Evolutionary conservation across 2,888 invertebrate species (phyloP), one percentile per base, ranked within the genome.

Genomic region (Gryllus longicercus): DNA sequence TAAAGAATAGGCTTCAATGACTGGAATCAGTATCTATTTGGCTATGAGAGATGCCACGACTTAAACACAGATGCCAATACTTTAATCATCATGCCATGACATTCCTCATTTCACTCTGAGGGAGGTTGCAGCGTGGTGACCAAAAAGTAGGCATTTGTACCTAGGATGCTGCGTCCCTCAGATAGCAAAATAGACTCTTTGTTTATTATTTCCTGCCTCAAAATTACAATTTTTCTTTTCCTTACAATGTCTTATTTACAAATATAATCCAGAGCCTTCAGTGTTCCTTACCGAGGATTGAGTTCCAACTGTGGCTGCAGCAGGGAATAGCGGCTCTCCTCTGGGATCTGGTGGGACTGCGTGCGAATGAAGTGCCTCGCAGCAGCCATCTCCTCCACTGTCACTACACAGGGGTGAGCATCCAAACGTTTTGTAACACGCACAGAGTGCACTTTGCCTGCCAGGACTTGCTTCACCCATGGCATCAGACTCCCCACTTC

Each of bases 321-420:
- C 81, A 98, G 87, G 1, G 94, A 93, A 85, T 93, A 96, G 85
- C 96, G 91, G 86, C 94, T 93, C 84, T 96, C 96, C 84, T 97
- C 96, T 0, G 93, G 91, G 80, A 96, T 87, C 84, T 91, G 92
- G 84, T 93, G 93, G 79, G 96, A 93, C 85, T 97, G 96, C 0
- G 97, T 96, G 80, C 95, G 91, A 80, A 98, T 92, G 85, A 98
- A 98, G 87, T 98, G 98, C 77, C 99, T 90, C 0, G 98, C 98
- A 2, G 97, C 95, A 0, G 96, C 98, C 97, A 98, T 98, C 88
- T 99, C 98, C 83, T 95, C 95, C 0, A 98, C 97, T 0, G 97
- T 97, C 2, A 99, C 92, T 1, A 98, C 95, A 86, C 98, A 98
- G 0, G 99, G 98, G 88, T 99, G 96, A 1, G 92, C 90, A 84